These are phyloP conservation scores for Elmis aenea DNA, from an alignment of 2,888 invertebrate species.

Conservation along the genomic window DNA sequence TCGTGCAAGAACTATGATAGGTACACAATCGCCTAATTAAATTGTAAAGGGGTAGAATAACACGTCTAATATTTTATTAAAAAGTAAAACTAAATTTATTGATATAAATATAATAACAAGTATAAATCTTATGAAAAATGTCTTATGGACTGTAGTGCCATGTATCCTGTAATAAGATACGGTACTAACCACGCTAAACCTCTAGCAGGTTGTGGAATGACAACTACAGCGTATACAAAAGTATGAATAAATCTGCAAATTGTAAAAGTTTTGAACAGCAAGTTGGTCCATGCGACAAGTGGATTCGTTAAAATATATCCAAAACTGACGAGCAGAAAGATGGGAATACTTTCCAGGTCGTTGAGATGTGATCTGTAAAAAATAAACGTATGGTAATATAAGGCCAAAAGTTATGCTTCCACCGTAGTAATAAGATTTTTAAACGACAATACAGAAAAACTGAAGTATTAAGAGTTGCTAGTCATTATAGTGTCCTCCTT, in stretches of 20 bases:
- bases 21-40: no score
- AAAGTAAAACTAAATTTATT: no score
- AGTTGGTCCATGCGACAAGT: slow-evolving; percentile 45
- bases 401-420: no score
- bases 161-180: slow-evolving; percentile 30
- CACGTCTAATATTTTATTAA: no score
- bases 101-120: no score
- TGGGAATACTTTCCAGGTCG: slow-evolving; percentile 67
- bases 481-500: neutral
- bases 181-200: slow-evolving; percentile 30
- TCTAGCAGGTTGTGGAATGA: slow-evolving; percentile 53
- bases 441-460: no score
- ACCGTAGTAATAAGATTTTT: no score
- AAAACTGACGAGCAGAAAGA: slow-evolving; percentile 58
- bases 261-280: slow-evolving; percentile 53
- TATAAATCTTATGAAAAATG: no score
- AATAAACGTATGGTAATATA: no score
- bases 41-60: no score
- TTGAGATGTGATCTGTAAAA: slow-evolving; percentile 62
- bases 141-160: slow-evolving; percentile 24
- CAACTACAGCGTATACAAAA: slow-evolving; percentile 57
- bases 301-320: slow-evolving; percentile 60
- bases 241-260: slow-evolving; percentile 56
- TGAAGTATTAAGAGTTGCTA: no score
- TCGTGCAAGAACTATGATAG: no score